phyloP scores from a whole-genome alignment of 2,888 invertebrate species.

The Seira ritae region DNA sequence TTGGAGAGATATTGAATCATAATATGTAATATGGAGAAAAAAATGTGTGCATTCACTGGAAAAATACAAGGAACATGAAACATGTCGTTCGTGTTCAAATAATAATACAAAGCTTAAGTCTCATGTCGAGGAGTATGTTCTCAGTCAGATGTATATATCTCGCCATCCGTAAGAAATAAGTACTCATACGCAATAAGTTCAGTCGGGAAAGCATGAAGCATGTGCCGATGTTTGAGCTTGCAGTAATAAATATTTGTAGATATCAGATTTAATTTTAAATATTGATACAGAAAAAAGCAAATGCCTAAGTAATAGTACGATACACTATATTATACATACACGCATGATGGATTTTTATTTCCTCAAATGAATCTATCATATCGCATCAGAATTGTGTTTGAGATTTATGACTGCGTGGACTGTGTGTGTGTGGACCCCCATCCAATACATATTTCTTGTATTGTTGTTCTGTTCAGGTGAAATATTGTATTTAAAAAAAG shows the following conservation, averaged over 20 bases:
- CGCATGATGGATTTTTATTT: slow-evolving; percentile 3
- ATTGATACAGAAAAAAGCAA: background rate
- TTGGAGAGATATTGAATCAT: slow-evolving; percentile 48
- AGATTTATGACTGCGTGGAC: slow-evolving; percentile 4
- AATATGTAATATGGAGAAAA: no score
- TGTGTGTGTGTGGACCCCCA: background rate
- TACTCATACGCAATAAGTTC: background rate
- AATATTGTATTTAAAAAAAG: slow-evolving; percentile 9
- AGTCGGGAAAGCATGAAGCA: slow-evolving; percentile 19
- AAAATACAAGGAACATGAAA: slow-evolving; percentile 14
- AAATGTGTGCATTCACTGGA: slow-evolving; percentile 20
- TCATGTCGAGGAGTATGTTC: background rate
- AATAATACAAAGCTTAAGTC: slow-evolving; percentile 20
- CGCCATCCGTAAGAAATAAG: background rate
- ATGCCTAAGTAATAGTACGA: background rate
- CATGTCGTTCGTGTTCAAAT: slow-evolving; percentile 16
- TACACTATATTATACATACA: no score
- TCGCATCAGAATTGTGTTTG: background rate
- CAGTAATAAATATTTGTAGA: slow-evolving; percentile 23
- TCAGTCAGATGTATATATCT: background rate
- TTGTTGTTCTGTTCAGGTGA: slow-evolving; percentile 16
- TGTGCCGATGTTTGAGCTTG: slow-evolving; percentile 38
- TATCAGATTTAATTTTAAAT: slow-evolving; percentile 15
- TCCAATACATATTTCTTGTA: background rate
- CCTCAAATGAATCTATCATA: background rate